Evolutionary conservation across 2,888 invertebrate species (phyloP), one percentile per base, ranked within the genome.

Genomic region (Tipula confusa): DNA sequence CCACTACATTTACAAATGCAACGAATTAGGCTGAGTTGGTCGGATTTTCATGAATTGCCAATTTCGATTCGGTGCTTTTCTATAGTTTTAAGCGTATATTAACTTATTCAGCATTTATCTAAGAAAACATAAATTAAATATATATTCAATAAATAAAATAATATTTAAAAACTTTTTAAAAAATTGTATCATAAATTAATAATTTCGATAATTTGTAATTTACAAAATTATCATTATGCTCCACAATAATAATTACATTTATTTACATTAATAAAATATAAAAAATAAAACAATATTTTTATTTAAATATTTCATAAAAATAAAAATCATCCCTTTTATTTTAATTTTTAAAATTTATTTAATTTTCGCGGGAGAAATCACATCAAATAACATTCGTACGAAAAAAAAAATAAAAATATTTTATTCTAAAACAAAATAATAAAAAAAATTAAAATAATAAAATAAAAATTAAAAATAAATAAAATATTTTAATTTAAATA

Each of bases 311-410:
- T 43, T 43, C 7, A 43, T 43, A 15, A n/a, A n/a, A 43, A 3
- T 24, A 64, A 64, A 64, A 64, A 64, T 64, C 64, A 64, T 7
- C 24, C 64, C 64, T 9, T 24, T 24, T 64, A 64, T 64, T 64
- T 43, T 15, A 11, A 15, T 43, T 43, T 43, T 24, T 7, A 64
- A 64, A 15, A 3, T 43, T 43, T 43, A 1, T 24, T 18, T 64
- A 64, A 64, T 64, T 64, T 64, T 64, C 64, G 64, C 64, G 64
- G 64, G 64, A 64, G 64, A 64, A 64, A 64, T 64, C 64, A 64
- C 64, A 64, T 64, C 6, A 64, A 64, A 64, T 64, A 64, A 24
- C 64, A 64, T 64, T 64, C 64, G 64, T 64, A 24, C 38, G 38
- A 64, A 64, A 43, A 43, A 43, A 43, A 38, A 38, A 15, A 15